Evolutionary conservation across 2,113 vertebrate species (phyloP).

Genomic region (Cepphus grylle): DNA sequence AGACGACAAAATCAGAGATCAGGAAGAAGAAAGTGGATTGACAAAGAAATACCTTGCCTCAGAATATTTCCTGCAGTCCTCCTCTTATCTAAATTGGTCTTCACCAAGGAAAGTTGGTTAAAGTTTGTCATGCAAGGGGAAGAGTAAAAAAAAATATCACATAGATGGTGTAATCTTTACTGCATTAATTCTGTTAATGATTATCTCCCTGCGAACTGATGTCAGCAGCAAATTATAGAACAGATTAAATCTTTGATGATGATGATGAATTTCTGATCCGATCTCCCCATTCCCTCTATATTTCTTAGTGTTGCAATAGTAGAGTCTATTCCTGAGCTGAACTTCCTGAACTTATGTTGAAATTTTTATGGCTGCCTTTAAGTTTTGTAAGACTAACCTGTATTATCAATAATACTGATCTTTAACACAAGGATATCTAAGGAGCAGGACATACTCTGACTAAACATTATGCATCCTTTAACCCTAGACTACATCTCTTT

Average conservation of each 20-base stretch:
- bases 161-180: background rate
- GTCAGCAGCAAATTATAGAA: background rate
- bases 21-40: background rate
- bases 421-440: background rate
- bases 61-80: background rate
- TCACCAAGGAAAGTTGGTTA: background rate
- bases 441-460: background rate
- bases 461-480: background rate
- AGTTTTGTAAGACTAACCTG: background rate
- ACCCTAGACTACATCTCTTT: background rate
- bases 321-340: background rate
- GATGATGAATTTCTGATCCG: background rate
- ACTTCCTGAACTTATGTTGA: background rate
- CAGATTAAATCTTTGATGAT: background rate
- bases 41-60: background rate
- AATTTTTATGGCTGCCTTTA: background rate
- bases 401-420: background rate
- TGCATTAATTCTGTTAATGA: slow-evolving; percentile 35
- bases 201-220: background rate
- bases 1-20: background rate
- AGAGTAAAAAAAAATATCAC: background rate
- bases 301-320: background rate
- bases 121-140: background rate
- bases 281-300: background rate
- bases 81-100: background rate